Evolutionary conservation across 2,888 invertebrate genomes (phyloP), one percentile per base, ranked within the genome.

Genomic region (Argyresthia albistria): DNA sequence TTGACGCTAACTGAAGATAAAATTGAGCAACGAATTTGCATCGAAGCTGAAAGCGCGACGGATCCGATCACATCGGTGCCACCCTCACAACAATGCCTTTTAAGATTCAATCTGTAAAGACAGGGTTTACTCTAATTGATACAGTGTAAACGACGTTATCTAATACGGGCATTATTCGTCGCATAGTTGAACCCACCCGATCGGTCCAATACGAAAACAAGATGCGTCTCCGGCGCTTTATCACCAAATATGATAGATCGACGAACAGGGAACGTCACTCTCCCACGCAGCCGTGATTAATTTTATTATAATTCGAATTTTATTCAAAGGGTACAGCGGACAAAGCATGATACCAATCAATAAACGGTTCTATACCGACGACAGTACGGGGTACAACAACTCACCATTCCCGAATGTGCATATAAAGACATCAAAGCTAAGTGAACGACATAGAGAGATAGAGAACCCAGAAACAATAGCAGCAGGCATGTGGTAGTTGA

Each of bases 291-390:
- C 72, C 70, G 80, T 86, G 86, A 87, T 86, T 87, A 86, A 86
- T 87, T 86, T 86, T 86, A 84, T 86, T 84, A 87, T 87, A 87
- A 87, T 87, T 87, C 84, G 86, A 86, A 84, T 87, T 84, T 87
- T 87, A 87, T 87, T 87, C 86, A 87, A 87, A 87, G 87, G 78
- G 83, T 81, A 84, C 84, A 84, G 78, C 84, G 80, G 78, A 83
- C 84, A 82, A 82, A 83, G 82, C 73, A 82, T 73, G 86, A 86
- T 87, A 87, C 84, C 78, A 84, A 87, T 87, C 87, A 86, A 86
- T 87, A 86, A 87, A 83, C 84, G 84, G 86, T 87, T 86, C 81
- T 77, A 74, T 84, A 87, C 86, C 80, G 82, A 77, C 79, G 79
- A 80, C 77, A 78, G 70, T 79, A 81, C 83, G 81, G 71, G 83